Evolutionary conservation across 2,113 vertebrate species (phyloP).

Genomic region (Peromyscus polionotus): DNA sequence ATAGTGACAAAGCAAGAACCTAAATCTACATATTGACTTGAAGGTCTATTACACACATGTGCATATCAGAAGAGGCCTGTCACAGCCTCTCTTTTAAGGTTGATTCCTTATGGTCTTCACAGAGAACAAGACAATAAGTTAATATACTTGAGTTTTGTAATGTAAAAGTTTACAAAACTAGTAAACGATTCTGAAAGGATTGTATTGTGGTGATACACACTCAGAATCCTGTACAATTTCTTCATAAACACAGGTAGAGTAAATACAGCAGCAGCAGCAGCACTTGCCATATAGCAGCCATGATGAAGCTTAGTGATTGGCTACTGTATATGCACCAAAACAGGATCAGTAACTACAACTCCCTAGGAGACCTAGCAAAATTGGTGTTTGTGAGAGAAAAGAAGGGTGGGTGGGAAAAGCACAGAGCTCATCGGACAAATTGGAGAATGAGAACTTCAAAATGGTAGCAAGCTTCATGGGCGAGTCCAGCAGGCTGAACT

Average conservation of each 20-base stretch:
- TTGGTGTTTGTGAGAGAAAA: not conserved
- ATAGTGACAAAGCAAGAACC: not conserved
- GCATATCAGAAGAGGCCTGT: not conserved
- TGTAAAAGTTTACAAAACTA: not conserved
- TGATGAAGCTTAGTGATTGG: not conserved
- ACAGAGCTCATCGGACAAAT: not conserved
- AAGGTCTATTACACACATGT: not conserved
- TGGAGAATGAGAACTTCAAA: not conserved
- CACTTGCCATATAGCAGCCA: not conserved
- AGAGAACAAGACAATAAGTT: constrained; percentile 6
- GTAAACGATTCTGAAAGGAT: not conserved
- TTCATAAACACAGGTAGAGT: not conserved
- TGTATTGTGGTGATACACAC: not conserved
- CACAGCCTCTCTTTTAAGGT: not conserved
- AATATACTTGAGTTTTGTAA: not conserved
- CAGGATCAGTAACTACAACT: not conserved
- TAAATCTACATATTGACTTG: not conserved
- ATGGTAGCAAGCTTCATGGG: not conserved
- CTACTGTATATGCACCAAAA: not conserved
- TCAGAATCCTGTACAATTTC: constrained; percentile 27
- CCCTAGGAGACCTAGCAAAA: not conserved
- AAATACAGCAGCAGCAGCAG: not conserved
- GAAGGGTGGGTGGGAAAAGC: not conserved
- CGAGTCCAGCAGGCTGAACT: not conserved
- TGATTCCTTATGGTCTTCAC: constrained; percentile 3